Conservation (phyloP, 2,113 vertebrate genomes). For the Hipposideros armiger region DNA sequence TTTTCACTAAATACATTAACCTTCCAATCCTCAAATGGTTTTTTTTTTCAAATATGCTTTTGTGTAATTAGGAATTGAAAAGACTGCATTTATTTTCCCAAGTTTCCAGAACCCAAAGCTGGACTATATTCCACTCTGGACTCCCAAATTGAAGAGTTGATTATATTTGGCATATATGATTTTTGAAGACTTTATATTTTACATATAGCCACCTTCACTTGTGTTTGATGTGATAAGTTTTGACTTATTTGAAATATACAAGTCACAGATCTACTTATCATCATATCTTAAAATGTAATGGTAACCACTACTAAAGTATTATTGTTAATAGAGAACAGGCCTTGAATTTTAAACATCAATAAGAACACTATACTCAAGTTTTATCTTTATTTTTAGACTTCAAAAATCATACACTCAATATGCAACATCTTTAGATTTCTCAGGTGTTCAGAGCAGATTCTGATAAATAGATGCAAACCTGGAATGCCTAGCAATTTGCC, state of each 20-base stretch:
- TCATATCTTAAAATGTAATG: background rate
- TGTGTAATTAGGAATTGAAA: background rate
- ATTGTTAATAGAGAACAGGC: background rate
- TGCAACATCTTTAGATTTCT: background rate
- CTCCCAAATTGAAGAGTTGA: background rate
- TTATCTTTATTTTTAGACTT: background rate
- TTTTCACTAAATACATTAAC: background rate
- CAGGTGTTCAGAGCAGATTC: background rate
- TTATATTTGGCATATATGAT: background rate
- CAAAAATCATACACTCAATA: background rate
- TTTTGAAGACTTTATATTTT: slow-evolving; percentile 39
- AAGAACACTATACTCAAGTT: background rate
- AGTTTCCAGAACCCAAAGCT: background rate
- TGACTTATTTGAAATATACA: background rate
- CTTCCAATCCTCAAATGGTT: background rate
- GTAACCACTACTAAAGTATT: background rate
- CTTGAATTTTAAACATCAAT: background rate
- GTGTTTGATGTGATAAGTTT: background rate
- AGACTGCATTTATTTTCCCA: background rate
- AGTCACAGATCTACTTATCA: background rate
- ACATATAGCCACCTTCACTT: background rate
- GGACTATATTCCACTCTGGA: background rate
- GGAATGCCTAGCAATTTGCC: background rate
- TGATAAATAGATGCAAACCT: background rate
- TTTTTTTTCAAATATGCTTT: background rate